Conservation (phyloP, 2,888 invertebrate genomes). For the Spatulosminthurus flaviceps region DNA sequence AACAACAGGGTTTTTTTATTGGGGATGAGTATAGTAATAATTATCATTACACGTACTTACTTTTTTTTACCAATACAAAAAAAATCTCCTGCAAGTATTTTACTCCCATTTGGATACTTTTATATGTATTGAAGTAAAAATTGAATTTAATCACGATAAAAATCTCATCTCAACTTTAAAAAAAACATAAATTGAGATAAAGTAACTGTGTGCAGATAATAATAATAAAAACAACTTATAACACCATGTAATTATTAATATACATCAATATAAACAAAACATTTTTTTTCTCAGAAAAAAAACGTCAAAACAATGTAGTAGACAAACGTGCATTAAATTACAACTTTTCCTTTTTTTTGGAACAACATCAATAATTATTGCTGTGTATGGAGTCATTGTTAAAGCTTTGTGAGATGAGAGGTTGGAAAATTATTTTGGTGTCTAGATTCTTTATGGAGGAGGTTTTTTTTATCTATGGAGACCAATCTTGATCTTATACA, state of each 20-base stretch:
- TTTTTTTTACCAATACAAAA: neutral
- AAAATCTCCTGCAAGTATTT: neutral
- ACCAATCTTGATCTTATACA: too few relatives aligned
- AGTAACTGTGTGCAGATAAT: neutral
- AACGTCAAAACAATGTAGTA: neutral
- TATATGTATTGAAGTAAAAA: neutral
- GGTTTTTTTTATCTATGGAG: neutral
- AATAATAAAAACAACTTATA: neutral
- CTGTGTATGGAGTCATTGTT: neutral
- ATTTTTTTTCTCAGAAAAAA: neutral
- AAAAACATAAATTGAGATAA: conserved; percentile 4
- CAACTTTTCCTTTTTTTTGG: neutral
- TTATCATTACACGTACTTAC: conserved; percentile 11
- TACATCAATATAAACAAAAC: neutral
- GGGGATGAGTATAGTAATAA: conserved; percentile 11
- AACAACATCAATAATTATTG: neutral
- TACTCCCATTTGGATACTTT: neutral
- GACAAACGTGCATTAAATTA: conserved; percentile 10
- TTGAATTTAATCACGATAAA: neutral
- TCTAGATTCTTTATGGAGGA: neutral
- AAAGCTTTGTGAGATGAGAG: conserved; percentile 12
- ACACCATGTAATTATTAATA: neutral
- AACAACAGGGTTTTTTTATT: neutral
- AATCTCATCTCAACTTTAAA: neutral
- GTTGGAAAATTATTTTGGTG: neutral